Conservation (phyloP, 1,140 invertebrate genomes). For the Panulirus ornatus region DNA sequence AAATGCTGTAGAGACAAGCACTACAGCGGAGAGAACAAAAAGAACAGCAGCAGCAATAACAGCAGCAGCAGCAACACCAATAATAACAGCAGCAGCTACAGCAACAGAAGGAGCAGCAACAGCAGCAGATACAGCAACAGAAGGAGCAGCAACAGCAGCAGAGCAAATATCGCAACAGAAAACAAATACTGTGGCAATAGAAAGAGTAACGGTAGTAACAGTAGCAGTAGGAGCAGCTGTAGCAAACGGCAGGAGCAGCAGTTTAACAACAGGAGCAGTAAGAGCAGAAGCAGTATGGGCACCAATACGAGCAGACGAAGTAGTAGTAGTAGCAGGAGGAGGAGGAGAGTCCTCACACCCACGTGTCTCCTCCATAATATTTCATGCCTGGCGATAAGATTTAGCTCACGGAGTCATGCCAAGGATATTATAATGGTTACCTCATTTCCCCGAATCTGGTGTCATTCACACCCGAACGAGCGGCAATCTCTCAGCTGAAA, state of each 20-base stretch:
- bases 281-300: background rate
- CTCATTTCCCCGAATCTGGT: background rate
- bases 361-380: background rate
- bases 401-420: background rate
- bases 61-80: background rate
- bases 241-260: background rate
- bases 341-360: background rate
- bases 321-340: background rate
- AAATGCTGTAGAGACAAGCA: too few species aligned
- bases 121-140: too few species aligned
- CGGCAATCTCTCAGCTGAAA: background rate
- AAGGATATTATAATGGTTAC: background rate
- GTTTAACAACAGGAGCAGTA: background rate
- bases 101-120: too few species aligned
- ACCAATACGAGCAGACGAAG: too few species aligned
- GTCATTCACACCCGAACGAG: background rate
- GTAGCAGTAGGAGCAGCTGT: background rate
- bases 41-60: background rate
- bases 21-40: background rate
- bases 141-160: too few species aligned
- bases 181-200: too few species aligned
- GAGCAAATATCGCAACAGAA: too few species aligned
- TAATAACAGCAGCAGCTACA: background rate
- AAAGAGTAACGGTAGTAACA: too few species aligned
- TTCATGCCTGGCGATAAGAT: background rate